phyloP scores from a whole-genome alignment of 2,888 invertebrate genomes.

The Sphecodes monilicornis region DNA sequence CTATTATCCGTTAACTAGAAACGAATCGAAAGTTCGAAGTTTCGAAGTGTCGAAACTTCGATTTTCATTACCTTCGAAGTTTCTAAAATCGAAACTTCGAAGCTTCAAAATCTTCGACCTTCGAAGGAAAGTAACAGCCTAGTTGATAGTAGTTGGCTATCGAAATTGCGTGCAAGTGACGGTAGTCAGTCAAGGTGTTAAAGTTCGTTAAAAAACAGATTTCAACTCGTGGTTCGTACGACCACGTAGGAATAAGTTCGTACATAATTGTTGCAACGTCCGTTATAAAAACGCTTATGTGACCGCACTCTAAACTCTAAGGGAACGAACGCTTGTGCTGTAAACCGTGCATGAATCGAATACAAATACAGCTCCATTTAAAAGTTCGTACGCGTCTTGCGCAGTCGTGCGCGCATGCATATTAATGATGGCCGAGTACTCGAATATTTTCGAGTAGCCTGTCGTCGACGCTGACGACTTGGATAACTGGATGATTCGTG shows the following conservation, averaged over 20 bases:
- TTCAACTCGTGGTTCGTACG: neutral
- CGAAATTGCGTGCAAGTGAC: no score
- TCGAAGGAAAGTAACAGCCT: no score
- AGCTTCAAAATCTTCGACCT: no score
- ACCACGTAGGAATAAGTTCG: neutral
- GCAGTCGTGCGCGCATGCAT: neutral
- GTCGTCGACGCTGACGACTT: neutral
- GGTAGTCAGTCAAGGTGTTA: neutral
- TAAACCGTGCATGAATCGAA: conserved; percentile 42
- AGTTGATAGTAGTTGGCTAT: no score
- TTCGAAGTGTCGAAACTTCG: no score
- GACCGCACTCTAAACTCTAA: conserved; percentile 40
- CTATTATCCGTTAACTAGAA: no score
- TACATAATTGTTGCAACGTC: conserved; percentile 1
- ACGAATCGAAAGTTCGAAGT: no score
- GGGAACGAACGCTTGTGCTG: conserved; percentile 27
- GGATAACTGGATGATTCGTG: neutral
- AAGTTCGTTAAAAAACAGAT: neutral
- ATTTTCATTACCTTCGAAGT: no score
- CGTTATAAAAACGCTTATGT: conserved; percentile 3
- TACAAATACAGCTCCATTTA: conserved; percentile 41
- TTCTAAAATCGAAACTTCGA: no score
- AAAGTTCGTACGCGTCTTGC: conserved; percentile 32
- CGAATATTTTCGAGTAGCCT: neutral
- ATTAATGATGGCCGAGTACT: conserved; percentile 10